Base-by-base conservation (phyloP, 2,888 invertebrate genomes). In the Aethes cnicana region DNA sequence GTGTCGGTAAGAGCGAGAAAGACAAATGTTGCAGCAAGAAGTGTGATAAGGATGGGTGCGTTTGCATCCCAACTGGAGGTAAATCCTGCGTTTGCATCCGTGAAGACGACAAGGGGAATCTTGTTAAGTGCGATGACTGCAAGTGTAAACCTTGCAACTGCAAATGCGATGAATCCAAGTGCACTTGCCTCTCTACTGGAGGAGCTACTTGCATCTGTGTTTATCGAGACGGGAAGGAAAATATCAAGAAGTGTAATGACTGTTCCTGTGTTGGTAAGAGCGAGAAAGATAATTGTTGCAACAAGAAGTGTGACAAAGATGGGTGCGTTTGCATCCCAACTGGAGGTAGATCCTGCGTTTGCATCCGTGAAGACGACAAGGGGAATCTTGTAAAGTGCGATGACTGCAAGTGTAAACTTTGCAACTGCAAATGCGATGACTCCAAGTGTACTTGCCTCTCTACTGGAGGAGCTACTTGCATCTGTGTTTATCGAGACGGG, bases 131-230 rank as follows among this genome's bases (percentile, higher is more conserved):
- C 35, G 7, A 35, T 16, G 18, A 17, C 18, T 69, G 70, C 46
- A 63, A 62, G 12, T 72, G 72, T 30, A 35, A 14, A 6, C 32
- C 46, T 7, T 58, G 58, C 30, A 25, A 46, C 11, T 61, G 59
- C 41, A 65, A 62, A 16, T 72, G 75, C 36, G 59, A 58, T 23
- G 66, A 64, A 6, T 23, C 57, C 2, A 64, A 62, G 18, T 81
- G 81, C 53, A 53, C 68, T 47, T 81, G 77, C 54, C 64, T 76
- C 8, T 47, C 48, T 0, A 72, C 74, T 8, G 56, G 57, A 2
- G 69, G 71, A 1, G 61, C 61, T 6, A 20, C 55, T 23, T 69
- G 65, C 56, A 47, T 67, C 6, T 69, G 71, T 14, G 52, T 66
- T 6, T 69, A 66, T 49, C 47, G 50, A 1, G 44, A 47, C 12